Evolutionary conservation across 1,140 invertebrate species (phyloP), one percentile per base, ranked within the genome.

Genomic region (Danaus plexippus): DNA sequence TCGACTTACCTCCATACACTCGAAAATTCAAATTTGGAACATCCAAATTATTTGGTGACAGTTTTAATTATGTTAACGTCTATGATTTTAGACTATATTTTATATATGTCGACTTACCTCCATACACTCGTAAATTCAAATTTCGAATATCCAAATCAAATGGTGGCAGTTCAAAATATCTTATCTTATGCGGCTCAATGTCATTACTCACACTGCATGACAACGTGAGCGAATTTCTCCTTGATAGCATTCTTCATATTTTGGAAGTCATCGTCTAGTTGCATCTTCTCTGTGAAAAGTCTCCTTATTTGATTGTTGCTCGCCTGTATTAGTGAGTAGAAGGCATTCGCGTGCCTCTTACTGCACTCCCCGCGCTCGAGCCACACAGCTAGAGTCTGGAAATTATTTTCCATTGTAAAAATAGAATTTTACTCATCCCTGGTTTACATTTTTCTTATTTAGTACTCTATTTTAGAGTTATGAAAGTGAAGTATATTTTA

Each of bases 301-400:
- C 95, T 87, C 9, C 95, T 88, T 0, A 97, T 92, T 67, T 97
- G 96, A 8, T 95, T 94, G 84, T 97, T 96, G 1, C 94, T 95
- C 10, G 94, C 94, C 81, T 98, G 96, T 55, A 98, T 95, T 92
- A 98, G 94, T 0, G 94, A 95, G 79, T 97, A 98, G 86, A 98
- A 98, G 1, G 90, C 90, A 69, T 94, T 96, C 0, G 94, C 91
- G 78, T 96, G 97, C 51, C 92, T 89, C 80, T 97, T 97, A 61
- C 89, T 94, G 72, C 95, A 97, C 73, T 97, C 95, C 2, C 96
- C 97, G 13, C 95, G 91, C 73, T 97, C 96, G 64, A 98, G 75
- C 97, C 97, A 98, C 0, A 92, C 92, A 0, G 93, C 91, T 1
- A 97, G 90, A n/a, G 94, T 92, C 89, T 95, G 86, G 41, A 88